Conservation (phyloP, 2,113 vertebrate species). For the Mesocricetus auratus region DNA sequence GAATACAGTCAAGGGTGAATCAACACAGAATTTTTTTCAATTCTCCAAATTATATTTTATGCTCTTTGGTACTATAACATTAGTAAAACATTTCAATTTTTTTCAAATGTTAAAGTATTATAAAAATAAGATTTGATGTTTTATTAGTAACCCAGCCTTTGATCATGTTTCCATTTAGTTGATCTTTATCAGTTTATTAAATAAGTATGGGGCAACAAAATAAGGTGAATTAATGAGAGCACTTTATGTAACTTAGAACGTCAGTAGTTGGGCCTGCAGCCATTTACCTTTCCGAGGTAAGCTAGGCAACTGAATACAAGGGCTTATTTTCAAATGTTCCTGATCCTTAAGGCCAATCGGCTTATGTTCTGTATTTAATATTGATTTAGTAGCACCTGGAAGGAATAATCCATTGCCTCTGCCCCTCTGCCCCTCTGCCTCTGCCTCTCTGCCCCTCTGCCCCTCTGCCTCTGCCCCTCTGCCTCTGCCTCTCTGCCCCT, state of each 20-base stretch:
- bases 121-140: constrained; percentile 1
- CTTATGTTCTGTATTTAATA: constrained; percentile 77
- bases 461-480: too few relatives aligned
- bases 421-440: too few relatives aligned
- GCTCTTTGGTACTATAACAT: constrained; percentile 47
- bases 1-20: constrained; percentile 55
- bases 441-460: too few relatives aligned
- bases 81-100: constrained; percentile 31
- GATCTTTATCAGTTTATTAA: constrained; percentile 28
- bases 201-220: constrained; percentile 19
- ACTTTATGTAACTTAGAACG: constrained; percentile 28
- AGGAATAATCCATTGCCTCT: constrained; percentile 68
- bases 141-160: constrained; percentile 13
- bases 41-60: constrained; percentile 40
- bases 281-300: constrained; percentile 48
- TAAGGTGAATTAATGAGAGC: constrained; percentile 1
- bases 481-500: too few relatives aligned
- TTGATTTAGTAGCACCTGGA: constrained; percentile 72
- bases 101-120: constrained; percentile 10
- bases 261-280: not conserved
- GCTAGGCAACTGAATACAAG: constrained; percentile 58
- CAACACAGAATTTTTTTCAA: constrained; percentile 48
- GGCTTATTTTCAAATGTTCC: constrained; percentile 62
- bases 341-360: constrained; percentile 67
- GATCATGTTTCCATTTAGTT: constrained; percentile 28